Evolutionary conservation across 2,888 invertebrate species (phyloP), one percentile per base, ranked within the genome.

Genomic region (Xanthorhoe spadicearia): DNA sequence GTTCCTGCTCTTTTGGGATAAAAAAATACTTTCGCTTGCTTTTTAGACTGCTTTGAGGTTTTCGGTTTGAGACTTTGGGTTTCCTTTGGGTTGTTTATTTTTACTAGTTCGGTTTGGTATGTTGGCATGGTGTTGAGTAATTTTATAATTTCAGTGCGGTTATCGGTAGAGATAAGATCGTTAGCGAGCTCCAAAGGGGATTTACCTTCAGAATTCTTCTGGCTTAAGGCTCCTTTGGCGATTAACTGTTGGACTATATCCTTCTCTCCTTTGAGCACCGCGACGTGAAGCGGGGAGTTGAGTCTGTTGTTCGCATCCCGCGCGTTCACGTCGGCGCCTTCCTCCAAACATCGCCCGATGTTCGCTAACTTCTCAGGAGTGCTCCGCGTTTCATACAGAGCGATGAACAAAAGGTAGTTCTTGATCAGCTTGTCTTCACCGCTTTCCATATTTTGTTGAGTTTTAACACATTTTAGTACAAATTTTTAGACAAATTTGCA

Each of bases 241-340:
- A 77, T 66, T 0, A 80, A 70, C 17, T 75, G 56, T 2, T 55
- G 61, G 3, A 76, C 71, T 10, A 77, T 60, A 50, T 71, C 70
- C n/a, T 28, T 53, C 57, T 76, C 74, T 19, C 62, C 64, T 51
- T 66, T 74, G 5, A 61, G 57, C 28, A 74, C 75, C 0, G 77
- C 77, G 13, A 78, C 56, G 66, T 80, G 80, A 17, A 79, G 66
- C 2, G 74, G 71, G 28, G 77, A 74, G 62, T 77, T 77, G 38
- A 66, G 54, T 46, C 65, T 69, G 32, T 77, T 58, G 63, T 78
- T 74, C 0, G 71, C 73, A 56, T 79, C 79, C 4, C 38, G 60
- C 0, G 76, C 70, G 66, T 80, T 78, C 8, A 80, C 66, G 28
- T 80, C 68, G 28, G 79, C 78, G 1, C 77, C 77, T 10, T 67